Evolutionary conservation across 2,113 vertebrate species (phyloP).

Genomic region (Colius striatus): DNA sequence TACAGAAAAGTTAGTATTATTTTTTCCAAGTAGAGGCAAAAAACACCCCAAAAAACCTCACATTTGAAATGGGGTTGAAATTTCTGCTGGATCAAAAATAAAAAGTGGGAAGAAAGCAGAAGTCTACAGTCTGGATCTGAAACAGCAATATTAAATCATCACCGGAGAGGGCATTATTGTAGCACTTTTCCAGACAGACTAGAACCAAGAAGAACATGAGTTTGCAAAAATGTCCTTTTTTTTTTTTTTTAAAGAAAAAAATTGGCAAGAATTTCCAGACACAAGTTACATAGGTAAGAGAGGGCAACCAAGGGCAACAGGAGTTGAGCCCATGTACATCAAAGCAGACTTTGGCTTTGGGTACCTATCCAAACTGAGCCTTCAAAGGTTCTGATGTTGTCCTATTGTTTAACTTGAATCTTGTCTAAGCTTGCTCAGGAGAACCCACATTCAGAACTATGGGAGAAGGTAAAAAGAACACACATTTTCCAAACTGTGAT

Average conservation of each 20-base stretch:
- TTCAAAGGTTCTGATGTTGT: slow-evolving; percentile 69
- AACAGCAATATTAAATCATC: slow-evolving; percentile 4
- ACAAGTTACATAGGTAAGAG: slow-evolving; percentile 53
- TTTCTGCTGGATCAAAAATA: background rate
- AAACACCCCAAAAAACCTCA: background rate
- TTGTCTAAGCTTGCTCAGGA: slow-evolving; percentile 65
- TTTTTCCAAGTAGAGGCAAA: background rate
- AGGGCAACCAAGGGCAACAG: slow-evolving; percentile 64
- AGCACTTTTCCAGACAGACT: slow-evolving; percentile 24
- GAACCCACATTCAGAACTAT: slow-evolving; percentile 53
- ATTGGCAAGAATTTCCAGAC: slow-evolving; percentile 43
- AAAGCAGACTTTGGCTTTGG: slow-evolving; percentile 53
- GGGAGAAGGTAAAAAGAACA: slow-evolving; percentile 60
- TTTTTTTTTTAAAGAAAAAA: background rate
- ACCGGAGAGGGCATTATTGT: background rate
- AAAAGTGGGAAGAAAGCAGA: background rate
- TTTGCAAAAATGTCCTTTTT: slow-evolving; percentile 34
- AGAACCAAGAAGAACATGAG: slow-evolving; percentile 47
- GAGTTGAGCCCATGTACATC: slow-evolving; percentile 57
- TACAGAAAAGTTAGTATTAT: background rate
- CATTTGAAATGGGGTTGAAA: background rate
- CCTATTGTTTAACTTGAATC: slow-evolving; percentile 57
- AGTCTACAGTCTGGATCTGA: background rate
- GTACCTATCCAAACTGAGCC: slow-evolving; percentile 55
- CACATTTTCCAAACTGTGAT: slow-evolving; percentile 50